phyloP scores from a whole-genome alignment of 2,113 vertebrate genomes.

The Australoheros scitulus region DNA sequence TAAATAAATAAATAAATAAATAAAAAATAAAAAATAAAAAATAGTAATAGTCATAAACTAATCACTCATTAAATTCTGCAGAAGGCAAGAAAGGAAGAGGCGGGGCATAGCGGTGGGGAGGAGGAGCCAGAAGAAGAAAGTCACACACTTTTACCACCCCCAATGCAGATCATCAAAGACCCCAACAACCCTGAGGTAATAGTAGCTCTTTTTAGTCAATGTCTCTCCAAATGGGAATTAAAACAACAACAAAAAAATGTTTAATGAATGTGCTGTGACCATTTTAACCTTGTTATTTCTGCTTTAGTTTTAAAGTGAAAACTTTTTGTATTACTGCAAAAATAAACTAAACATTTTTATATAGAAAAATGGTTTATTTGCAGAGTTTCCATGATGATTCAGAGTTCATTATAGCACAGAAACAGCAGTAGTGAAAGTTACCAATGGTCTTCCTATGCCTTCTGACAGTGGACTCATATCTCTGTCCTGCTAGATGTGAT shows the following conservation, averaged over 20 bases:
- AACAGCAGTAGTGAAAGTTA: background rate
- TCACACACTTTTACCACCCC: conserved; percentile 92
- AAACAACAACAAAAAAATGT: too few species aligned
- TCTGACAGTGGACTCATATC: background rate
- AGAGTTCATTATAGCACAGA: background rate
- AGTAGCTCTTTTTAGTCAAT: background rate
- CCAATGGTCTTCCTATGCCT: background rate
- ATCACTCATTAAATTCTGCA: conserved; percentile 58
- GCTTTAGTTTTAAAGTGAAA: background rate
- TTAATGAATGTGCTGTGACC: background rate
- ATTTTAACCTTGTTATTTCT: background rate
- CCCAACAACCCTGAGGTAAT: conserved; percentile 90
- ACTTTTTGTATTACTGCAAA: background rate
- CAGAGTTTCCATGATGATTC: background rate
- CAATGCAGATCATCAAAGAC: conserved; percentile 99
- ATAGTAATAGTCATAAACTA: background rate
- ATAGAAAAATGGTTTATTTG: background rate
- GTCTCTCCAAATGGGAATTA: background rate
- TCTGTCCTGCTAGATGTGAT: too few species aligned
- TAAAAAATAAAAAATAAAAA: too few species aligned
- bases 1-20: too few species aligned
- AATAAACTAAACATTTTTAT: background rate
- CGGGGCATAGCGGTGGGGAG: conserved; percentile 88
- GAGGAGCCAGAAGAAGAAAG: conserved; percentile 96
- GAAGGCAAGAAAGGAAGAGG: conserved; percentile 88